These are phyloP conservation scores for Tolmerus cingulatus DNA, from an alignment of 2,888 invertebrate species.

Conservation along the genomic window DNA sequence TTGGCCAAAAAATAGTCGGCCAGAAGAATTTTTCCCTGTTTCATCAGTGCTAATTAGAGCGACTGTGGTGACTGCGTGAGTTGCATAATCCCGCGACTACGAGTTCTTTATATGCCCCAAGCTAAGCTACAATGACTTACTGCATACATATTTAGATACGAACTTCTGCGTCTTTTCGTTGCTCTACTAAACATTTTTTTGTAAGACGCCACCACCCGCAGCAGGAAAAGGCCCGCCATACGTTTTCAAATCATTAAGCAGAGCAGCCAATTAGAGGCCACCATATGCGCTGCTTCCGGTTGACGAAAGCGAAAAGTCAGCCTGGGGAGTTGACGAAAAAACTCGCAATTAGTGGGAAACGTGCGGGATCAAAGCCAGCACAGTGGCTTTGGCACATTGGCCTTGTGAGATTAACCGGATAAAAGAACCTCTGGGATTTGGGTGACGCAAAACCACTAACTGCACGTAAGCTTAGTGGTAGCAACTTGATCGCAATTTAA, in stretches of 20 bases:
- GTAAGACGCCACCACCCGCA: background rate
- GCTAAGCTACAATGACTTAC: background rate
- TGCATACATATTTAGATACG: background rate
- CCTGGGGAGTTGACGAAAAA: background rate
- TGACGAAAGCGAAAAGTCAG: background rate
- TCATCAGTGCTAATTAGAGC: background rate
- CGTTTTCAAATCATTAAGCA: constrained; percentile 33
- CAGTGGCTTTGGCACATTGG: background rate
- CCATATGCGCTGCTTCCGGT: constrained; percentile 3
- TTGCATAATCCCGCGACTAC: constrained; percentile 1
- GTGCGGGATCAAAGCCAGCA: background rate
- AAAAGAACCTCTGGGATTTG: background rate
- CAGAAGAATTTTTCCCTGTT: constrained; percentile 15
- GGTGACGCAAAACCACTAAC: background rate
- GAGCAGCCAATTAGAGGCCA: constrained; percentile 1
- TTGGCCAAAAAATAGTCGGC: background rate
- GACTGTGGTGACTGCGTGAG: background rate
- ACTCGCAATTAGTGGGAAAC: background rate
- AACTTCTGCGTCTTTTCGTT: background rate
- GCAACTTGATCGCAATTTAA: background rate
- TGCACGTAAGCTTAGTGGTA: background rate
- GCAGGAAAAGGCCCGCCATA: constrained; percentile 19
- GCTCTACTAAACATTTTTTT: background rate
- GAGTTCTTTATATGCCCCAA: background rate
- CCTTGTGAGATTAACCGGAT: background rate